Percentiles rank a stretch among this genome's conserved stretches.
Evolutionary conservation across 53 echinoderm and acorn worm species (phyloP).

Genomic region (Echinarachnius parma): DNA sequence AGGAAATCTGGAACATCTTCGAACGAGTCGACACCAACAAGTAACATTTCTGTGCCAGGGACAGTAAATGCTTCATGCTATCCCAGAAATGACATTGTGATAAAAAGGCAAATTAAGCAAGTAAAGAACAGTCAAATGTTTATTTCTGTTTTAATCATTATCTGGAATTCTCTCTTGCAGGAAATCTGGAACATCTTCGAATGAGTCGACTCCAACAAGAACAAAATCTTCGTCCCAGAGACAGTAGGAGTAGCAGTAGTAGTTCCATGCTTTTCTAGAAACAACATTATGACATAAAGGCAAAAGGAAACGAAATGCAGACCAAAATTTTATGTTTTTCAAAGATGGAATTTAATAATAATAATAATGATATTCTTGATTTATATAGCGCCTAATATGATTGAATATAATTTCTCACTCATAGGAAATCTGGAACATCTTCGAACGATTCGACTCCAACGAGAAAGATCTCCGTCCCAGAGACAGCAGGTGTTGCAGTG

Average conservation of each 20-base stretch:
- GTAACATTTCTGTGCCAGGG: slow-evolving; percentile 25
- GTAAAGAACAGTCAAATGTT: too few species aligned
- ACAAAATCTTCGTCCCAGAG: slow-evolving; percentile 27
- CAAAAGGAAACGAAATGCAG: too few species aligned
- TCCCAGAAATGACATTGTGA: slow-evolving; percentile 27
- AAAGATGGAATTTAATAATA: too few species aligned
- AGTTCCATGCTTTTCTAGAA: slow-evolving; percentile 34
- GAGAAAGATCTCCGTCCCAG: slow-evolving; percentile 29
- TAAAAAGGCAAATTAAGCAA: too few species aligned
- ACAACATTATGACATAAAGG: too few species aligned
- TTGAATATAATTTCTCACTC: too few species aligned
- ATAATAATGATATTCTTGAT: too few species aligned
- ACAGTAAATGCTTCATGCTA: slow-evolving; percentile 19
- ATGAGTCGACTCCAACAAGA: slow-evolving; percentile 21
- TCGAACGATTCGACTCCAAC: slow-evolving; percentile 16
- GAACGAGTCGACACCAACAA: slow-evolving; percentile 15
- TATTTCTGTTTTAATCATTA: too few species aligned
- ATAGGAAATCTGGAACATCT: slow-evolving; percentile 6
- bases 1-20: slow-evolving; percentile 4
- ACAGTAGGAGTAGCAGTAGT: slow-evolving; percentile 30
- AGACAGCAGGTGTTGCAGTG: slow-evolving; percentile 22
- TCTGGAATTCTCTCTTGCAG: too few species aligned
- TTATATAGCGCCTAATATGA: too few species aligned
- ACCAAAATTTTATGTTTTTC: too few species aligned
- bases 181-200: slow-evolving; percentile 2